phyloP scores from a whole-genome alignment of 2,113 vertebrate genomes.

The Puma concolor region DNA sequence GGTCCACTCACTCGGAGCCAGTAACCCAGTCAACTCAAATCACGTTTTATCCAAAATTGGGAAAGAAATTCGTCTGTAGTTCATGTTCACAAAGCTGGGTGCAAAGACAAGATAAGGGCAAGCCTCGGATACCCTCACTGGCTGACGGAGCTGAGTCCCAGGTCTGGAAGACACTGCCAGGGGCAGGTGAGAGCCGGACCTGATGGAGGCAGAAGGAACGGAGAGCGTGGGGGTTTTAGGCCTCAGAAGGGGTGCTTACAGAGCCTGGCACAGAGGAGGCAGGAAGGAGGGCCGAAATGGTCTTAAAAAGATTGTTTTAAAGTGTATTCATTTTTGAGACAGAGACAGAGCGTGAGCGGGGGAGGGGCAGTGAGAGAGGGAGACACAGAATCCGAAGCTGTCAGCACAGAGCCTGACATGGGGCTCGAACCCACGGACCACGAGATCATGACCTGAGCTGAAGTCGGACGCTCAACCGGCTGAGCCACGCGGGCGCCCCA shows the following conservation, averaged over 20 bases:
- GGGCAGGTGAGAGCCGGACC: background rate
- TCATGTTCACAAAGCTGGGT: background rate
- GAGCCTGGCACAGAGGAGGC: background rate
- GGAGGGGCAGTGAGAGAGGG: no score
- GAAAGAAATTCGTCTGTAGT: background rate
- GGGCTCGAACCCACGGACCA: no score
- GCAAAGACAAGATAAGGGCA: background rate
- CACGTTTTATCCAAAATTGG: background rate
- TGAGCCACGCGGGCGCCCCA: no score
- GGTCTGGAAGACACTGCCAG: background rate
- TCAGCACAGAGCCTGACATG: no score
- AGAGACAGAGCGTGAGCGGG: no score
- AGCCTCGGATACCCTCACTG: background rate
- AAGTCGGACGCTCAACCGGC: no score
- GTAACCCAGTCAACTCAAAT: background rate
- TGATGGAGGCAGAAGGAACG: background rate
- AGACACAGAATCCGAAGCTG: no score
- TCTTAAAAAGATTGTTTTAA: background rate
- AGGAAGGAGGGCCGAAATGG: background rate
- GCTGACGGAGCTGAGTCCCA: background rate
- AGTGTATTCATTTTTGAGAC: no score
- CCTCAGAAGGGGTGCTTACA: background rate
- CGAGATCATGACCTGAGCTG: no score
- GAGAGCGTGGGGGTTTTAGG: rapidly evolving
- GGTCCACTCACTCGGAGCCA: background rate